Conservation (phyloP, 1,140 invertebrate species). For the Leptinotarsa undecemlineata region DNA sequence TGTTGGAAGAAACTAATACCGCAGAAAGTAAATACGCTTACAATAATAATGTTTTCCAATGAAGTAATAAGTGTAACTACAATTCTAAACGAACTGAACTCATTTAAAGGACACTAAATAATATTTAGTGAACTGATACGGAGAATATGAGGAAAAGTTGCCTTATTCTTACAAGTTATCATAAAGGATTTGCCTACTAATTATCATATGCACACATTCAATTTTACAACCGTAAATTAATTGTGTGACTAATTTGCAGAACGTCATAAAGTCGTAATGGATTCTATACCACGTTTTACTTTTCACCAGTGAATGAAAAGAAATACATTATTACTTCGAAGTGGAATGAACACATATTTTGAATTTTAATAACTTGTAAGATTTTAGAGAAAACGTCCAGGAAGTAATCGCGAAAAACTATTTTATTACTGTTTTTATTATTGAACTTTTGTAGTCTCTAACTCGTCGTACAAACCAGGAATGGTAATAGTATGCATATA, state of each 20-base stretch:
- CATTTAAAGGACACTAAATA: background rate
- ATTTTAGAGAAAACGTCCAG: too few species aligned
- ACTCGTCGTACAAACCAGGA: too few species aligned
- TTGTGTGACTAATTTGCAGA: background rate
- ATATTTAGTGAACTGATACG: background rate
- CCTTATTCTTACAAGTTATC: background rate
- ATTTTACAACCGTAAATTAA: background rate
- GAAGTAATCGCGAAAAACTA: too few species aligned
- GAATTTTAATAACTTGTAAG: too few species aligned
- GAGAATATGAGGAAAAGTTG: background rate
- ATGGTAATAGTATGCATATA: background rate
- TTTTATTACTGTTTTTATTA: too few species aligned
- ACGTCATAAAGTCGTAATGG: too few species aligned
- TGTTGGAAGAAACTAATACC: background rate
- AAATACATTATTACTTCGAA: too few species aligned
- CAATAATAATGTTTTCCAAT: slow-evolving; percentile 8
- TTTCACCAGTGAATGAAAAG: too few species aligned
- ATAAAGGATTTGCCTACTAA: background rate
- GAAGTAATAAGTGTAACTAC: background rate
- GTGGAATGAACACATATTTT: background rate
- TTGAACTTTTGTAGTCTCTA: too few species aligned
- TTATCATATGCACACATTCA: background rate
- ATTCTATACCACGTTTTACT: too few species aligned
- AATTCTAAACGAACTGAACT: background rate
- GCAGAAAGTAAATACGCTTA: background rate